Evolutionary conservation across 1,140 invertebrate genomes (phyloP), one percentile per base, ranked within the genome.

Genomic region (Hyposmocoma kahamanoa): DNA sequence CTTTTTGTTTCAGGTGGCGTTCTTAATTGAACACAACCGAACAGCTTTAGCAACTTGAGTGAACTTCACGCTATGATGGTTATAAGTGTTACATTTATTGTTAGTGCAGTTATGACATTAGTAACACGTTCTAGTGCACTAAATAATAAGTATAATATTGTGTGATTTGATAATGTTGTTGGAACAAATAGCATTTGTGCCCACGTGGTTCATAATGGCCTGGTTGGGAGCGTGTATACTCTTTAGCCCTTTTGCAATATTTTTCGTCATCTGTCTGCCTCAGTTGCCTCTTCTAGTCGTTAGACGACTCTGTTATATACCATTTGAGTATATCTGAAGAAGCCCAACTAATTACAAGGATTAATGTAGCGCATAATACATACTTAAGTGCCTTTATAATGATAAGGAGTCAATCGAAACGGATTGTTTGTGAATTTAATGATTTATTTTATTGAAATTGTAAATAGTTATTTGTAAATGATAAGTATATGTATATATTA

Each of bases 301-400:
- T 43, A 67, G 87, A 45, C 75, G 87, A 56, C 74, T 86, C 21
- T 87, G 84, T 51, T 79, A 88, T 66, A 87, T 88, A 72, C 87
- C 87, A 3, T 88, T 88, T 52, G 87, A 88, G 56, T 87, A 87
- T 60, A 88, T 88, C 63, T 87, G 60, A 85, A 22, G 20, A 21
- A 10, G 32, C 9, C 32, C 13, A 4, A n/a, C n/a, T n/a, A n/a
- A n/a, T n/a, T n/a, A n/a, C n/a, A n/a, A n/a, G n/a, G n/a, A n/a
- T n/a, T n/a, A n/a, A n/a, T n/a, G n/a, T n/a, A n/a, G n/a, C n/a
- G n/a, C n/a, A n/a, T n/a, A n/a, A n/a, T n/a, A 17, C 32, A 36
- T 36, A 8, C 8, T 8, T 36, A 36, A 36, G 15, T n/a, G 11
- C 15, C n/a, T 1, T 15, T 36, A 36, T 36, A n/a, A 8, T 17